These are phyloP conservation scores for Drosophila sucinea DNA, from an alignment of 1,140 invertebrate genomes.

Conservation along the genomic window DNA sequence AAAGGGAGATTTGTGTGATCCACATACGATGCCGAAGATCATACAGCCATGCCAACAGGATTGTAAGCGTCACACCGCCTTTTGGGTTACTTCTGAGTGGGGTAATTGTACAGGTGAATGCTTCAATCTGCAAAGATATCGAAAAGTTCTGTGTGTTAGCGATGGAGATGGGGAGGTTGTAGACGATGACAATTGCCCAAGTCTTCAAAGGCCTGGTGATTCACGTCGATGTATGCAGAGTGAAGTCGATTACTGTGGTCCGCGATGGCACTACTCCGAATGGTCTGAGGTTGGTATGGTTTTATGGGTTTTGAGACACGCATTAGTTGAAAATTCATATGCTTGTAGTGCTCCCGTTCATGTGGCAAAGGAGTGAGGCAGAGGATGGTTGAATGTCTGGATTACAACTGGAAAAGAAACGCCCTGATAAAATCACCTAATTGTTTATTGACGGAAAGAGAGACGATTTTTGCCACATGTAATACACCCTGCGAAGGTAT, in stretches of 20 bases:
- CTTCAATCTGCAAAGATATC: slow-evolving; percentile 81
- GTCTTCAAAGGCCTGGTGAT: slow-evolving; percentile 26
- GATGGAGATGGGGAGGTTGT: slow-evolving; percentile 81
- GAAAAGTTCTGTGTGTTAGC: slow-evolving; percentile 83
- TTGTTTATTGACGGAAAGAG: slow-evolving; percentile 85
- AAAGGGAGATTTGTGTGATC: slow-evolving; percentile 84
- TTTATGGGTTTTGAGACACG: background rate
- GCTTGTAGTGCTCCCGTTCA: slow-evolving; percentile 83
- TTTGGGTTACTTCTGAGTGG: slow-evolving; percentile 88
- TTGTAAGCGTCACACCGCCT: slow-evolving; percentile 84
- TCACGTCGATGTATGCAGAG: slow-evolving; percentile 76
- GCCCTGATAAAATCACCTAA: slow-evolving; percentile 54
- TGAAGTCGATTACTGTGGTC: slow-evolving; percentile 83
- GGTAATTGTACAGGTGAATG: slow-evolving; percentile 83
- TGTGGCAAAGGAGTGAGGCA: slow-evolving; percentile 86
- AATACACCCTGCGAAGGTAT: slow-evolving; percentile 84
- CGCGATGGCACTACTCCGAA: slow-evolving; percentile 85
- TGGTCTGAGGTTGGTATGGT: slow-evolving; percentile 84
- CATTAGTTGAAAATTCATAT: background rate
- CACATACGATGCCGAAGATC: slow-evolving; percentile 84
- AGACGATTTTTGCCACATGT: slow-evolving; percentile 84
- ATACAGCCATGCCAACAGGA: slow-evolving; percentile 84
- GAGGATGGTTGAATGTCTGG: slow-evolving; percentile 85
- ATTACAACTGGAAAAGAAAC: slow-evolving; percentile 83
- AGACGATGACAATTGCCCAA: slow-evolving; percentile 57